Base-by-base conservation (phyloP, 2,888 invertebrate genomes). In the Himalopsyche japonica region DNA sequence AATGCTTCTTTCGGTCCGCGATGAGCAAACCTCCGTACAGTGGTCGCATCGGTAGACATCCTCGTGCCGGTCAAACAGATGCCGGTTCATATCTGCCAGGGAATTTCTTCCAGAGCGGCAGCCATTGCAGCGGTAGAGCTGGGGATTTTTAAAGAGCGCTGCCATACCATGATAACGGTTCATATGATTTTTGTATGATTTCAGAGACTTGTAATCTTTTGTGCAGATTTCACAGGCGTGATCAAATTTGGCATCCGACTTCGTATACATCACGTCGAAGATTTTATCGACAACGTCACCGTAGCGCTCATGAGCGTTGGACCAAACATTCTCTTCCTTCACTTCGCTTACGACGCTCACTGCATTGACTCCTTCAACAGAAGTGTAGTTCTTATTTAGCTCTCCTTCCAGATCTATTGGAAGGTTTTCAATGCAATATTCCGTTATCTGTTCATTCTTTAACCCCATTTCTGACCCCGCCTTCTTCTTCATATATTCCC, bases 11-110 rank as follows among this genome's bases (percentile, higher is more conserved):
- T 82, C 82, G 20, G 70, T 27, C 37, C 76, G 77, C 27, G 82
- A 82, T 34, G 79, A 30, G 32, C 82, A 84, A 5, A 49, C 20
- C 24, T 81, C 24, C 15, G 64, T 37, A 37, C 84, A 84, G 37
- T 82, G 80, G 4, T 82, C 84, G 47, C 84, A 84, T 10, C 43
- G 57, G 24, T 82, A 18, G 34, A 57, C 43, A 37, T 37, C 76
- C 30, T 84, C 84, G 43, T 84, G 84, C 0, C 82, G 32, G 48
- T 34, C 47, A 76, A 82, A 84, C 49, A 84, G 79, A 49, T 84
- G 84, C 15, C 79, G 79, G 30, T 84, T 84, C 76, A 84, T 32
- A 4, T 82, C 84, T 6, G 48, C 24, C 57, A 84, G 49, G 1
- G 64, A 76, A 79, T 79, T 84, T 12, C 80, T 81, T 3, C 79